Base-by-base conservation (phyloP, 2,888 invertebrate genomes). In the Cerceris ruficornis region DNA sequence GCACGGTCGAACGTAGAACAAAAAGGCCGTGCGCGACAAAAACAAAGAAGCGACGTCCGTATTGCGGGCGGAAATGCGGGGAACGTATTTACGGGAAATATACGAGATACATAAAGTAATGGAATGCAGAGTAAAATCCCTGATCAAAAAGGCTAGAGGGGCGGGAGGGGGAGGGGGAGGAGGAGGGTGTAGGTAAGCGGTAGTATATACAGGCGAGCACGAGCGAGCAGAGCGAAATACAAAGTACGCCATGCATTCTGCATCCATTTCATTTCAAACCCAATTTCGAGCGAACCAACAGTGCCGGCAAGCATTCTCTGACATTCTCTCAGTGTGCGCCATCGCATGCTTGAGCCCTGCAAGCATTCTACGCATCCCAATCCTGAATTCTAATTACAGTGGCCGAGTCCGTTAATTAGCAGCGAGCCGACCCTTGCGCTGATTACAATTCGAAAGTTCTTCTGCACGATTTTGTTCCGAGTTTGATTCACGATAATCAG, bases 331-430 rank as follows among this genome's bases (percentile, higher is more conserved):
- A 46, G 41, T 55, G 50, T 28, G 43, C 17, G 42, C 58, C 57
- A 76, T 76, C 60, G 73, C 75, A 49, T 55, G 50, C 50, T n/a
- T 28, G 62, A 41, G 69, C 11, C 62, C 78, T 64, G 28, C 75
- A 75, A 79, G 76, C 80, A 86, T 84, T 79, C 82, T 78, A 75
- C 76, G 77, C 79, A 75, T 82, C 71, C 60, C 70, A 59, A 75
- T 77, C 69, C 82, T 75, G 75, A 77, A 82, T 84, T 86, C 86
- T 84, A 85, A 86, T 86, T 86, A 86, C 76, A 66, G 66, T 43
- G 61, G 62, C 64, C 59, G 64, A 66, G 72, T 46, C 66, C 77
- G 77, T 83, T 85, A 85, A 85, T 85, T 85, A 85, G 78, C 68
- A 59, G 59, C 69, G 14, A 46, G 43, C 65, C 67, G 54, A 50